phyloP scores from a whole-genome alignment of 2,113 vertebrate species.

The Cygnus buccinator region DNA sequence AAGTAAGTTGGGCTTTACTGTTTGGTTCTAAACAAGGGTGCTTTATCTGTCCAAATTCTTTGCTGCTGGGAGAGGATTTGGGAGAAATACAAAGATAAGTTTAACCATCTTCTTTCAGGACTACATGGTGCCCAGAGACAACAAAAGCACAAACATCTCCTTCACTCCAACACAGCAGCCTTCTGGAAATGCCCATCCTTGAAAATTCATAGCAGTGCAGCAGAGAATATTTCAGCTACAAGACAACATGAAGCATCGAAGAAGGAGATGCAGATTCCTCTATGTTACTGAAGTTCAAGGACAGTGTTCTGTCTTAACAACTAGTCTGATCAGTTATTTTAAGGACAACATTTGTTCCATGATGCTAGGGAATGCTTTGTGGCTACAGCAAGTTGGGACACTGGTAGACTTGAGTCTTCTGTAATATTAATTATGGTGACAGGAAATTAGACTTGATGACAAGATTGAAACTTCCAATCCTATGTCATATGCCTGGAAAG shows the following conservation, averaged over 20 bases:
- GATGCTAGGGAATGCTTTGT: background rate
- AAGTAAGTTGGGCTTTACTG: background rate
- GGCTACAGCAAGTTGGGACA: background rate
- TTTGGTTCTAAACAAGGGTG: background rate
- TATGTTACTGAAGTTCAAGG: background rate
- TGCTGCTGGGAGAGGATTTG: background rate
- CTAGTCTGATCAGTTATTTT: background rate
- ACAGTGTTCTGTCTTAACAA: background rate
- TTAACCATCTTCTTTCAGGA: background rate
- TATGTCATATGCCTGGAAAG: background rate
- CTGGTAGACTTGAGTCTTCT: background rate
- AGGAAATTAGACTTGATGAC: conserved; percentile 1
- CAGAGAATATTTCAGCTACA: background rate
- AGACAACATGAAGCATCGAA: fast-evolving
- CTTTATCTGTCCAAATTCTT: background rate
- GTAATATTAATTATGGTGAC: background rate
- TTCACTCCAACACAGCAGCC: background rate
- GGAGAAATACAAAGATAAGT: background rate
- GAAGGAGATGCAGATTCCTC: background rate
- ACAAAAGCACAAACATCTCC: background rate
- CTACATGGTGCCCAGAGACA: background rate
- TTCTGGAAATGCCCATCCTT: background rate
- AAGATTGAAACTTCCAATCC: background rate
- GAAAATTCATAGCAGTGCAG: background rate
- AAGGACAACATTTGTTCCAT: background rate